A percentile compares a stretch with the other conserved stretches of the same genome.
Conservation (phyloP, 2,888 invertebrate genomes). For the Dynastes tityus region DNA sequence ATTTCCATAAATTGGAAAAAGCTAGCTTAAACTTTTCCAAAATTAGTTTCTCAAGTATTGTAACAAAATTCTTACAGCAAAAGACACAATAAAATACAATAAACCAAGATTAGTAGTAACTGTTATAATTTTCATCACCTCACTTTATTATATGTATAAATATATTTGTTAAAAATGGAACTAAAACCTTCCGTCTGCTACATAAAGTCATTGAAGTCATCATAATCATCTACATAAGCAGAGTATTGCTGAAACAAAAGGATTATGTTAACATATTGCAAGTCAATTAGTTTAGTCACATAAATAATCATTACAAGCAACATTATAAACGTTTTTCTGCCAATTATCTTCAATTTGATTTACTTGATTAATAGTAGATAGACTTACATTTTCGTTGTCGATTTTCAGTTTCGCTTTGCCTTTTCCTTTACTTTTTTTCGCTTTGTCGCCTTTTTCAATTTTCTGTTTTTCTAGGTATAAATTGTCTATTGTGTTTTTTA, state of each 20-base stretch:
- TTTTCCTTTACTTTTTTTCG: conserved; percentile 84
- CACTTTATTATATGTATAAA: conserved; percentile 50
- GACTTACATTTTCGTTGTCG: conserved; percentile 83
- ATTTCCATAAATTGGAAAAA: conserved; percentile 35
- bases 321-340: no score
- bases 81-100: conserved; percentile 50
- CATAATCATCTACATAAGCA: conserved; percentile 78
- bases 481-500: conserved; percentile 88
- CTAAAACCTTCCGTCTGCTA: conserved; percentile 70
- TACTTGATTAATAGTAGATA: neutral
- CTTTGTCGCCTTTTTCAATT: conserved; percentile 86
- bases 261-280: conserved; percentile 29
- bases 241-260: conserved; percentile 77
- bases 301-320: no score
- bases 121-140: conserved; percentile 52
- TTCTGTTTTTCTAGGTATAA: conserved; percentile 91
- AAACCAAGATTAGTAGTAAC: conserved; percentile 49
- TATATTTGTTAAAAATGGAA: conserved; percentile 51
- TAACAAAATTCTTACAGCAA: conserved; percentile 50
- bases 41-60: conserved; percentile 43
- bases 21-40: conserved; percentile 25
- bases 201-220: conserved; percentile 84
- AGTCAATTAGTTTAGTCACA: neutral
- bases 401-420: conserved; percentile 86
- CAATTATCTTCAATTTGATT: neutral